Conservation (phyloP, 2,113 vertebrate species). For the Steatornis caripensis region DNA sequence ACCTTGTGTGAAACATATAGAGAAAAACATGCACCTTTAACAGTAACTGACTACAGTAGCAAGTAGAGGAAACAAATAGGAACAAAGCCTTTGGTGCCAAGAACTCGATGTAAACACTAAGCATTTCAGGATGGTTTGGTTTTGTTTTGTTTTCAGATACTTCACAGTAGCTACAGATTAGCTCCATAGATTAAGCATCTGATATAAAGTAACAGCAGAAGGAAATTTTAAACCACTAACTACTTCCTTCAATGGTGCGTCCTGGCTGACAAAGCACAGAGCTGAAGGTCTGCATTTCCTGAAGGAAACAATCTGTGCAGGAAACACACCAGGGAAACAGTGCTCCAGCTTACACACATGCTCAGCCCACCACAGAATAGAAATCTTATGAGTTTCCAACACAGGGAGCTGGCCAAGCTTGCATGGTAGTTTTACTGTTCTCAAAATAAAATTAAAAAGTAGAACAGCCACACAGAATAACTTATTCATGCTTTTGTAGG, state of each 20-base stretch:
- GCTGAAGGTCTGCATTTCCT: background rate
- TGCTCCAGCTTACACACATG: background rate
- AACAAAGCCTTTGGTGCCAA: background rate
- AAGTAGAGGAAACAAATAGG: background rate
- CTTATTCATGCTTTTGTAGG: background rate
- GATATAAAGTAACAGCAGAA: background rate
- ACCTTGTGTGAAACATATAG: background rate
- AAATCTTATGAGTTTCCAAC: background rate
- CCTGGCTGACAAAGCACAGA: background rate
- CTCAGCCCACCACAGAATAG: background rate
- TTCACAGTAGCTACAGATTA: background rate
- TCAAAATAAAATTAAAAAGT: background rate
- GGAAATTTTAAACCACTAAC: background rate
- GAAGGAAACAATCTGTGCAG: background rate
- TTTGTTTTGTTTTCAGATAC: background rate
- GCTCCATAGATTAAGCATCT: background rate
- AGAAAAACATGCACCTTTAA: rapidly evolving
- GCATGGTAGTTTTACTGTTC: background rate
- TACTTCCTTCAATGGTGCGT: background rate
- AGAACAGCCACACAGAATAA: background rate
- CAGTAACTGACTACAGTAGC: background rate
- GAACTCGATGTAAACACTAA: background rate
- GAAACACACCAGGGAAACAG: background rate
- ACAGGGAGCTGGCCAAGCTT: background rate
- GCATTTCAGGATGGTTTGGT: background rate